Base-by-base conservation (phyloP, 2,113 vertebrate species). In the Menidia beryllina region DNA sequence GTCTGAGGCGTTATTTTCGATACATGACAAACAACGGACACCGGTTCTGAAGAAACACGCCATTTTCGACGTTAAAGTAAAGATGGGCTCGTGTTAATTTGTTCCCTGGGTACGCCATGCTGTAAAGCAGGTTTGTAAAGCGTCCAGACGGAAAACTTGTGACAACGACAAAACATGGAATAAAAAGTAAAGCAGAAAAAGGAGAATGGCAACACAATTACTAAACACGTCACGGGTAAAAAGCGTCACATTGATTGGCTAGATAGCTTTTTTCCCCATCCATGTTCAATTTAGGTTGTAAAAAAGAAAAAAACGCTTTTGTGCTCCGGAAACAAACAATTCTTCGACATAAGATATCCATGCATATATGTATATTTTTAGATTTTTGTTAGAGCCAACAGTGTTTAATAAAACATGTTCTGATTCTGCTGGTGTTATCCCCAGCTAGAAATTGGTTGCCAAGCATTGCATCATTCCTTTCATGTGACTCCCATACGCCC, bases 401-500 rank as follows among this genome's bases (percentile, higher is more conserved):
- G 87, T 94, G 91, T 93, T 94, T 92, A 94, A 94, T 94, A 94
- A 94, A 94, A 94, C 93, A 94, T 94, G 93, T 86, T 93, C 90
- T 87, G 91, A 85, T 91, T 94, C 91, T 89, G 92, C 92, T 92
- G 91, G 92, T 94, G 91, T 94, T 94, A 94, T 94, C 93, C 92
- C 91, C 87, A 87, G 92, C 91, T 94, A 91, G 94, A 94, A 94
- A 94, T 84, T 76, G 90, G 94, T 94, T 94, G 94, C 94, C 94
- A 94, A 92, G 89, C 89, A 93, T 94, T 94, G 94, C 94, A 94
- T 94, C 94, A 94, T 94, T 94, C 93, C 93, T 94, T 94, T 94
- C 93, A 94, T 94, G 93, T 94, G 93, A 94, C 94, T 94, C 94
- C 92, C 93, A 91, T 91, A 93, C 93, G 93, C 93, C 94, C 93